Evolutionary conservation across 2,888 invertebrate species (phyloP).

Genomic region (Drosophila borborema): DNA sequence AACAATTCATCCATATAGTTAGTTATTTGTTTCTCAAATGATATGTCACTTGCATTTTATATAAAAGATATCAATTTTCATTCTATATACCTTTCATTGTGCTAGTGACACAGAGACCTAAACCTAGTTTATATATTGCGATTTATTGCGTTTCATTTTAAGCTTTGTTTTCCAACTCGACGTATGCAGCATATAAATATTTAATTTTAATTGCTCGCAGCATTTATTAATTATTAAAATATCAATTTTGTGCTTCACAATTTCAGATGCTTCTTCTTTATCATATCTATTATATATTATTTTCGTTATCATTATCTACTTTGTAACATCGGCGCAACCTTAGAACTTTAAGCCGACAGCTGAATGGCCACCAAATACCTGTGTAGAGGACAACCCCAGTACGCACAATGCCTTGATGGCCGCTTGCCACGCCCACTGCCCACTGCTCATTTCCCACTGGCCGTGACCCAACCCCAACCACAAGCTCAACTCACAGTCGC

Average conservation of each 20-base stretch:
- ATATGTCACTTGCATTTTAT: neutral
- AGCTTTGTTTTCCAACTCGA: slow-evolving; percentile 3
- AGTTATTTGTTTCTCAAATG: neutral
- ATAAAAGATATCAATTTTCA: neutral
- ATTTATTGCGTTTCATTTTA: slow-evolving; percentile 3
- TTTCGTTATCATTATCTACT: slow-evolving; percentile 49
- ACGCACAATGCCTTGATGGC: slow-evolving; percentile 39
- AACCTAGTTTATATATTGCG: no score
- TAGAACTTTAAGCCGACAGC: slow-evolving; percentile 75
- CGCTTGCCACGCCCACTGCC: slow-evolving; percentile 66
- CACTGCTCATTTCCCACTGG: slow-evolving; percentile 44
- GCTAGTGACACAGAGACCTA: neutral
- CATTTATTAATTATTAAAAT: slow-evolving; percentile 47
- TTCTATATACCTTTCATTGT: neutral
- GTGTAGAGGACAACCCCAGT: slow-evolving; percentile 38
- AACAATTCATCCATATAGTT: neutral
- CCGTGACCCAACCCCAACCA: slow-evolving; percentile 40
- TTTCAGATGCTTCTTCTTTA: slow-evolving; percentile 2
- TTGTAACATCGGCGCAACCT: slow-evolving; percentile 55
- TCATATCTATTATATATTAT: slow-evolving; percentile 17
- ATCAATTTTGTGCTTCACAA: slow-evolving; percentile 41
- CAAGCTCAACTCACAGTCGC: slow-evolving; percentile 18
- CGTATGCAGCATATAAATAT: slow-evolving; percentile 21
- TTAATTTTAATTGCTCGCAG: slow-evolving; percentile 39
- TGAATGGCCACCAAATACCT: slow-evolving; percentile 76